Conservation (phyloP, 64 coral and sea anemone species). For the Catalaphyllia jardinei region DNA sequence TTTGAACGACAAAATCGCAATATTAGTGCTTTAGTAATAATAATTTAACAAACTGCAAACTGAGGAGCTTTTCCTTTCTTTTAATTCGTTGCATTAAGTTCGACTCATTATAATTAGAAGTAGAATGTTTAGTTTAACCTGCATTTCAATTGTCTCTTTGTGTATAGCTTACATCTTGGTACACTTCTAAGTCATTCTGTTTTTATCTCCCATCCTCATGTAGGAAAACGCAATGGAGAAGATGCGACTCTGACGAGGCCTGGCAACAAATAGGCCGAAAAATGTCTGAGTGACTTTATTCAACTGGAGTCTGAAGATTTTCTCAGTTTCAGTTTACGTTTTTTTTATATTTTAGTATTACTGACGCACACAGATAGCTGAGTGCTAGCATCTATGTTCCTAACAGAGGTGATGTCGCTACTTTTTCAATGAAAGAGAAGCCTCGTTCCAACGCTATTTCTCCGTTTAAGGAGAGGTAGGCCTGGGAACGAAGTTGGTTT, state of each 20-base stretch:
- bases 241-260: conserved; percentile 22
- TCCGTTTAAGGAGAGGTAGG: too few species aligned
- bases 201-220: neutral
- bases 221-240: neutral
- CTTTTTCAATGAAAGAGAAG: too few species aligned
- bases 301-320: neutral
- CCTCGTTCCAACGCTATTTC: too few species aligned
- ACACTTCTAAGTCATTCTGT: neutral
- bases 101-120: neutral
- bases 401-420: neutral
- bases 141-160: too few species aligned
- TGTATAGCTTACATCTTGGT: too few species aligned
- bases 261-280: neutral
- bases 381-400: neutral
- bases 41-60: too few species aligned
- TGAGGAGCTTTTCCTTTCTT: too few species aligned
- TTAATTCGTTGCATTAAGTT: too few species aligned
- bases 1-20: too few species aligned
- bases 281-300: neutral
- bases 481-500: too few species aligned
- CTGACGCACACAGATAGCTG: neutral
- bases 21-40: too few species aligned
- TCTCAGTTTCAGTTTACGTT: neutral
- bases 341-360: neutral
- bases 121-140: neutral